These are phyloP conservation scores for Serranus cabrilla DNA, from an alignment of 2,797 vertebrate species.

Conservation along the genomic window DNA sequence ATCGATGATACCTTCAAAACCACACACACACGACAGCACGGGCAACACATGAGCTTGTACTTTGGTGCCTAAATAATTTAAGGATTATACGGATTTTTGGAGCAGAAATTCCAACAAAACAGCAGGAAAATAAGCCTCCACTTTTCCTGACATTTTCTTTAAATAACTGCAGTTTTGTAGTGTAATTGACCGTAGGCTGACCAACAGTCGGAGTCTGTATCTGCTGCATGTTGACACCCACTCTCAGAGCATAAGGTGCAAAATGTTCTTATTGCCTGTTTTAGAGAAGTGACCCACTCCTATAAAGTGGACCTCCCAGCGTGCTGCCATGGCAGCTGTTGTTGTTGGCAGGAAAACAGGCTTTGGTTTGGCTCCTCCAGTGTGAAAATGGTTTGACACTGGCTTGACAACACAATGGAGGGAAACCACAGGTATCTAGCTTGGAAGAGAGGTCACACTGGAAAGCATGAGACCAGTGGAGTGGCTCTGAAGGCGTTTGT, in stretches of 20 bases:
- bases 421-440: constrained; percentile 63
- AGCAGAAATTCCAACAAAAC: not conserved
- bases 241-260: constrained; percentile 52
- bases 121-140: not conserved
- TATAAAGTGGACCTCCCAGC: constrained; percentile 66
- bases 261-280: constrained; percentile 69
- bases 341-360: constrained; percentile 63
- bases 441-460: constrained; percentile 48
- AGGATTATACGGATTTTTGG: not conserved
- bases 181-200: not conserved
- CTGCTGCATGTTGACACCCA: not conserved
- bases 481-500: constrained; percentile 12
- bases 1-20: not conserved
- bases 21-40: not conserved
- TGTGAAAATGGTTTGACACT: constrained; percentile 68
- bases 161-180: not conserved
- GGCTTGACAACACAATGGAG: constrained; percentile 62
- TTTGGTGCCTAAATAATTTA: not conserved
- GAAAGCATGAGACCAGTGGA: constrained; percentile 14
- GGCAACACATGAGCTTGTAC: no score
- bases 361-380: constrained; percentile 68
- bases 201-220: not conserved
- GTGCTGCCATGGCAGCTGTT: constrained; percentile 74
- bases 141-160: not conserved
- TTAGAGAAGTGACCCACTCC: constrained; percentile 56